Base-by-base conservation (phyloP, 2,797 vertebrate species). In the Rhynchonycteris naso region DNA sequence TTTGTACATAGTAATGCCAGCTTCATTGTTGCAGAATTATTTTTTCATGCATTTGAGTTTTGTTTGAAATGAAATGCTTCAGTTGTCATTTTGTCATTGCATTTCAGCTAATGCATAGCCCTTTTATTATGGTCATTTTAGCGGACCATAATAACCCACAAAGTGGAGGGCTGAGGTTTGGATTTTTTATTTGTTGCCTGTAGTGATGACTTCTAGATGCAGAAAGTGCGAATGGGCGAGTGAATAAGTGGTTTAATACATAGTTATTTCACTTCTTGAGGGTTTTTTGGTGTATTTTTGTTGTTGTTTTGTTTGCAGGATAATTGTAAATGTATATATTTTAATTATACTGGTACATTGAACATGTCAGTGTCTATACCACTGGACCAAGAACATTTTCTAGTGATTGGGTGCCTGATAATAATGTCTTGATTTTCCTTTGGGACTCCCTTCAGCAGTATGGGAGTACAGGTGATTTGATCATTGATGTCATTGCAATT, bases 321-420 rank as follows among this genome's bases (percentile, higher is more conserved):
- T 97, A 96, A 92, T 66, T 96, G 80, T 98, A 98, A 98, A 97
- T 98, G 93, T 96, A 90, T 85, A 97, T 89, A 91, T 97, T 97
- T 98, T 97, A 92, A 96, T 97, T 96, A 68, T 96, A 96, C 96
- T 97, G 97, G 91, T 98, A 96, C 86, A 52, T 97, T 96, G 95
- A 91, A 92, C 91, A 87, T 94, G 92, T 96, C 95, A 69, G 74
- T 97, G 82, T 97, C 72, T 85, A 47, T 97, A 65, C 93, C 93
- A 81, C 47, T 93, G 95, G 90, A 93, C 96, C 86, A 93, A 90
- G 86, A 87, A 30, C 88, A n/a, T 97, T 94, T 96, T 96, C 93
- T 98, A 95, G 86, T 88, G 91, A 75, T 65, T 93, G 92, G 91
- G 81, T 96, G 28, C 91, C 92, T 97, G 96, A 95, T 95, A 14